Evolutionary conservation across 2,797 vertebrate species (phyloP), one percentile per base, ranked within the genome.

Genomic region (Epinephelus awoara): DNA sequence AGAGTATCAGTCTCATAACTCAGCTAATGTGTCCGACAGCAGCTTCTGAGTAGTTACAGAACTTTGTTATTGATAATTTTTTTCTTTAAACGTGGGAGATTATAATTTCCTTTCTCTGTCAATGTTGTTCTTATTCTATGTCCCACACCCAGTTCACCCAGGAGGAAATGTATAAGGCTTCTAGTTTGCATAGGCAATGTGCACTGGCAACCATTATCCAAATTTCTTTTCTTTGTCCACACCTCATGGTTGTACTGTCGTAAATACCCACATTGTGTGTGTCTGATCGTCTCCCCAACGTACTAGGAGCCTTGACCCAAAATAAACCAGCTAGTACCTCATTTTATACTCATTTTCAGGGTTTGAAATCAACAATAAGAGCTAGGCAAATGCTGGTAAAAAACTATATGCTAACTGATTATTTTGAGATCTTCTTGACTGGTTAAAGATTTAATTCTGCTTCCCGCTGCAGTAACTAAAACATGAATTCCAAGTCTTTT

Each of bases 271-370:
- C 49, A 66, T 42, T 34, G 15, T 81, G 15, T 81, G 25, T 77
- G 47, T 86, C 67, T 68, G 59, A 79, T 52, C 50, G 34, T 77
- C 65, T 80, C 38, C 51, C 49, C 4, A 56, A 71, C 71, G 61
- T 63, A 77, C 59, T 38, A 49, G 55, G 62, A 84, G 85, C 65
- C 54, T 82, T 85, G 74, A 81, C 78, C 84, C 76, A 64, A 78
- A 85, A 72, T n/a, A 80, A 86, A 81, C 73, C 77, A 85, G 77
- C 74, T 68, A 81, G 86, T 87, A 91, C 85, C 85, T 92, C 82
- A 85, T 91, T 92, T 92, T 90, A 77, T 90, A 87, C 72, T 57
- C 40, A 80, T 82, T 62, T 85, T 88, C 72, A 89, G 74, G 82
- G 80, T 78, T 89, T 88, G 73, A 79, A 88, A 88, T 70, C 7